Evolutionary conservation across 1,140 invertebrate species (phyloP), one percentile per base, ranked within the genome.

Genomic region (Andrena cerasifolii): DNA sequence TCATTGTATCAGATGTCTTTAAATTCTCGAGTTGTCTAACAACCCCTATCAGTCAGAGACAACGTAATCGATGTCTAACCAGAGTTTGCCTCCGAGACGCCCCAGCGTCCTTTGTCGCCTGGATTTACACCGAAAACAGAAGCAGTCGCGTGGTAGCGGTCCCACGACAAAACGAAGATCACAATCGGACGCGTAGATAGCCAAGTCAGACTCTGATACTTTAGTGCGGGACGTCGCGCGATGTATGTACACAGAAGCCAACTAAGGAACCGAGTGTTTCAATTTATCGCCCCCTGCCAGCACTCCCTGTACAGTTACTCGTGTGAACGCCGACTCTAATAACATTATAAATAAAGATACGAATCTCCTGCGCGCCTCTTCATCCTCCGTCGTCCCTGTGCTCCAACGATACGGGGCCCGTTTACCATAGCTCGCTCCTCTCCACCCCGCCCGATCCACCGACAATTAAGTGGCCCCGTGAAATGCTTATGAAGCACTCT

Each of bases 261-360:
- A 88, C 88, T 87, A 89, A 86, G 82, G 83, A 85, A 74, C 80
- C 63, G 86, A 83, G 85, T 83, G 85, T 87, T 87, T 88, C 83
- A 89, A 89, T 89, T 89, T 89, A 89, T 87, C 81, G 84, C 76
- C 68, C 54, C 33, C 70, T 56, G 63, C 72, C 67, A 31, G 18
- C 53, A 53, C 62, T 28, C 65, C 82, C 54, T 84, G 59, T 83
- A 82, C 84, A 78, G 82, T 83, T 83, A 82, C 71, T 72, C 82
- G 84, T 85, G 84, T 79, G 85, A 86, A 79, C 79, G 70, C 66
- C 70, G 72, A 80, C 80, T 83, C 87, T 91, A 91, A 91, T 90
- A 91, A 90, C 86, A 89, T 88, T 89, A 91, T 89, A 89, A 91
- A 90, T 88, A 87, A 90, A 87, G 89, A 90, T 90, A 89, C 79